Base-by-base conservation (phyloP, 2,113 vertebrate genomes). In the Telmatochromis sp. region DNA sequence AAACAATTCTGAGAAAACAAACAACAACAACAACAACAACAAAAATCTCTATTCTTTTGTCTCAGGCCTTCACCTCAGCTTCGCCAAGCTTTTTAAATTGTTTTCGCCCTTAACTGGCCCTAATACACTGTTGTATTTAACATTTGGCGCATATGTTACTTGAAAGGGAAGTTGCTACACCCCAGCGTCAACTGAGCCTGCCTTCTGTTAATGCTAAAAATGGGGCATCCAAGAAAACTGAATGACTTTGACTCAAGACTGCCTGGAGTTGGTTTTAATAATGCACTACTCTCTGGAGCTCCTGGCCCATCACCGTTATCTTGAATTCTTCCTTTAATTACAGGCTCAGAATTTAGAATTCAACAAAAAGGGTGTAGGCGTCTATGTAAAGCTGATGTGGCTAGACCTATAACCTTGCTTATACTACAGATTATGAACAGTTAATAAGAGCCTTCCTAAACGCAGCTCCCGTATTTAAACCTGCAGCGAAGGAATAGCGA, bases 401-500 rank as follows among this genome's bases (percentile, higher is more conserved):
- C 82, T 81, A 89, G 90, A 94, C 57, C 90, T 93, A 88, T 92
- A 94, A 95, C 93, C 92, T 92, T 94, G 91, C 85, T 95, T 93
- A 94, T 94, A 93, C 93, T 95, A 95, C 90, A 95, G 93, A 94
- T 91, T 93, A 95, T 94, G 92, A 92, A 94, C 85, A 94, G 94
- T 93, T 93, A 91, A 91, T 94, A 86, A 91, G 90, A 95, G 92
- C 93, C 86, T 86, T 68, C 87, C 84, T 86, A 89, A 92, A 91
- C 81, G 82, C 93, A 92, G 92, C 91, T 89, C 89, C 89, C 13
- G 57, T 54, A 89, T 91, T 94, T 90, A 92, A 95, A 94, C 91
- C 95, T 88, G 95, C 89, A 92, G 93, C 90, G 86, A 93, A 94
- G 89, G 92, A 93, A 91, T 51, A 93, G 93, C 92, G 86, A 93